Conservation (phyloP, 2,797 vertebrate species). For the Enoplosus armatus region DNA sequence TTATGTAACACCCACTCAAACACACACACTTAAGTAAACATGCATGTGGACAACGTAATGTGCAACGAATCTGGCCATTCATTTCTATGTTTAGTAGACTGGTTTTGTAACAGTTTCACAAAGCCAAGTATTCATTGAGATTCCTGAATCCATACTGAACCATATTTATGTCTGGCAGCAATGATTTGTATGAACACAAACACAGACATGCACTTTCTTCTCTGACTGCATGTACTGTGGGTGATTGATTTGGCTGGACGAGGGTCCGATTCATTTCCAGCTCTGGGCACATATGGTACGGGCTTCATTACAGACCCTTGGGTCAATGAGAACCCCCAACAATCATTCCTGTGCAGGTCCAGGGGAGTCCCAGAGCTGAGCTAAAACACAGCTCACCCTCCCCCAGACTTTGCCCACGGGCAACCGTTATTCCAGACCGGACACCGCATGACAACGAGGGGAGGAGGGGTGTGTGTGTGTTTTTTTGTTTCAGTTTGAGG, state of each 20-base stretch:
- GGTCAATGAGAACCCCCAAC: slow-evolving; percentile 58
- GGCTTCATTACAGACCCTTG: slow-evolving; percentile 69
- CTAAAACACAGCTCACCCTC: slow-evolving; percentile 49
- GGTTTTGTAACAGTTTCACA: slow-evolving; percentile 5
- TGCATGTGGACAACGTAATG: not conserved
- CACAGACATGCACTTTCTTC: slow-evolving; percentile 27
- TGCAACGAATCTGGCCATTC: not conserved
- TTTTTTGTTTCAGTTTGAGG: slow-evolving; percentile 49
- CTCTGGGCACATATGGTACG: slow-evolving; percentile 78
- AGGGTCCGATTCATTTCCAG: slow-evolving; percentile 57
- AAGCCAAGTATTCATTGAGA: not conserved
- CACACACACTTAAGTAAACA: not conserved
- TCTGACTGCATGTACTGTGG: slow-evolving; percentile 14
- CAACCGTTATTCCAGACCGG: slow-evolving; percentile 55
- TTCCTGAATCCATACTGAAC: not conserved
- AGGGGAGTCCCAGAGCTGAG: slow-evolving; percentile 54
- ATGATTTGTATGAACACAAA: not conserved
- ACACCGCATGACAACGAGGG: slow-evolving; percentile 43
- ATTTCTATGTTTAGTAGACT: slow-evolving; percentile 4
- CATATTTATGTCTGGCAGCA: not conserved
- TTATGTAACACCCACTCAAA: not conserved
- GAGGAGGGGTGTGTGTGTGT: slow-evolving; percentile 26
- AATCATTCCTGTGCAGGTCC: slow-evolving; percentile 73
- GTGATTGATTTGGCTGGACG: slow-evolving; percentile 60
- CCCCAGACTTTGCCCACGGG: slow-evolving; percentile 40